These are phyloP conservation scores for Ormyrus pomaceus DNA, from an alignment of 2,888 invertebrate genomes.

Conservation along the genomic window DNA sequence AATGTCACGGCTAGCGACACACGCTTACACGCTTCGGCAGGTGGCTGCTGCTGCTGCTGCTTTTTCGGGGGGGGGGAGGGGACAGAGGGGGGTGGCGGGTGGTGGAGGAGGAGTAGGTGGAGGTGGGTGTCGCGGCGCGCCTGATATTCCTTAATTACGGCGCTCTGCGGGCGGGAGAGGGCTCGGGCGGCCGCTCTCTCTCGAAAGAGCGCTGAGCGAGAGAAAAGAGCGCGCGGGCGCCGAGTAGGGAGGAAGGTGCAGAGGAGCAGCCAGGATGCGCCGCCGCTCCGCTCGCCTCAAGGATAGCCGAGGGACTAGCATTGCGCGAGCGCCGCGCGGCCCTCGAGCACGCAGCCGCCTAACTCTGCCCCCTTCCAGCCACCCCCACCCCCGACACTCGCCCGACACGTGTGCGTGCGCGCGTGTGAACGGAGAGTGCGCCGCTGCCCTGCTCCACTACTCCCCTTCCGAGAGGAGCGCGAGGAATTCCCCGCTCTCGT, in stretches of 20 bases:
- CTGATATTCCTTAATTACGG: too few relatives aligned
- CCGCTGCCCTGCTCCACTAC: background rate
- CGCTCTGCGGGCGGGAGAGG: too few relatives aligned
- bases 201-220: background rate
- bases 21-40: too few relatives aligned
- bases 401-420: constrained; percentile 4
- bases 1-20: too few relatives aligned
- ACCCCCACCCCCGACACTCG: background rate
- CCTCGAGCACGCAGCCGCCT: constrained; percentile 71
- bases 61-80: too few relatives aligned
- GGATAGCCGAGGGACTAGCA: constrained; percentile 71
- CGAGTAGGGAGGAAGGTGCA: background rate
- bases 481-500: background rate
- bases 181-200: background rate
- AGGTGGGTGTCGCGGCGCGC: background rate
- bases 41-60: too few relatives aligned
- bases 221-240: background rate
- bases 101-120: background rate
- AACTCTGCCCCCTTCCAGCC: constrained; percentile 22
- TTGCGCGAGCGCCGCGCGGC: constrained; percentile 72
- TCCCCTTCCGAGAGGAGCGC: background rate
- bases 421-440: background rate
- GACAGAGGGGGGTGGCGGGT: too few relatives aligned
- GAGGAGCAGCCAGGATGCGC: too few relatives aligned
- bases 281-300: constrained; percentile 66